Conservation (phyloP, 2,888 invertebrate species). For the Ochlodes sylvanus region DNA sequence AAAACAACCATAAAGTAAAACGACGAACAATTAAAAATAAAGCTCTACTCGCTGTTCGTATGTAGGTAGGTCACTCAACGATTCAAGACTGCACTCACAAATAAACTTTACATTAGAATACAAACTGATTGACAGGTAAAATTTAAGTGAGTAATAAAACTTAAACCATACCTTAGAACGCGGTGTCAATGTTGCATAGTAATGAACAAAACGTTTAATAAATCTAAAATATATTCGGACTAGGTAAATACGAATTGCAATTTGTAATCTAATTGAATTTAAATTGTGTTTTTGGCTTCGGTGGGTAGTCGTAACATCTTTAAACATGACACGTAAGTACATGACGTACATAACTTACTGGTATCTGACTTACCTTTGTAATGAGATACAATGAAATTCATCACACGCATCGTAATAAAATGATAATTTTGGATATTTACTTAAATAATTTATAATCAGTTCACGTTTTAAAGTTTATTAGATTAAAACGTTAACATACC, state of each 20-base stretch:
- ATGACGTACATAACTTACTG: background rate
- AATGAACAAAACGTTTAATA: slow-evolving; percentile 4
- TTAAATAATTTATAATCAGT: background rate
- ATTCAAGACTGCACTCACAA: no score
- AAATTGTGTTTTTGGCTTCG: slow-evolving; percentile 23
- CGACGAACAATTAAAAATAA: no score
- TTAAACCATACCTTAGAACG: slow-evolving; percentile 18
- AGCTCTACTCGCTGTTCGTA: no score
- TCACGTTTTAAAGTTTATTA: background rate
- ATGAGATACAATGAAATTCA: background rate
- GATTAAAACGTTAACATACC: no score
- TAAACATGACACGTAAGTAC: slow-evolving; percentile 23
- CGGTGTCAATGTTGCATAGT: slow-evolving; percentile 18
- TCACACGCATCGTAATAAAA: background rate
- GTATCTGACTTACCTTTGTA: background rate
- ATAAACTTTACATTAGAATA: background rate
- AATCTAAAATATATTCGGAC: slow-evolving; percentile 9
- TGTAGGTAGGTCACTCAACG: no score
- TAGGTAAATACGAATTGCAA: slow-evolving; percentile 15
- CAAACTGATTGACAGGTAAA: slow-evolving; percentile 19
- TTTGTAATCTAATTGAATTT: slow-evolving; percentile 20
- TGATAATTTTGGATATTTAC: background rate
- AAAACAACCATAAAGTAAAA: no score
- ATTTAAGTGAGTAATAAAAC: slow-evolving; percentile 21
- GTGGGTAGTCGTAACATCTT: slow-evolving; percentile 1